Evolutionary conservation across 2,113 vertebrate genomes (phyloP), one percentile per base, ranked within the genome.

Genomic region (Cavia aperea): DNA sequence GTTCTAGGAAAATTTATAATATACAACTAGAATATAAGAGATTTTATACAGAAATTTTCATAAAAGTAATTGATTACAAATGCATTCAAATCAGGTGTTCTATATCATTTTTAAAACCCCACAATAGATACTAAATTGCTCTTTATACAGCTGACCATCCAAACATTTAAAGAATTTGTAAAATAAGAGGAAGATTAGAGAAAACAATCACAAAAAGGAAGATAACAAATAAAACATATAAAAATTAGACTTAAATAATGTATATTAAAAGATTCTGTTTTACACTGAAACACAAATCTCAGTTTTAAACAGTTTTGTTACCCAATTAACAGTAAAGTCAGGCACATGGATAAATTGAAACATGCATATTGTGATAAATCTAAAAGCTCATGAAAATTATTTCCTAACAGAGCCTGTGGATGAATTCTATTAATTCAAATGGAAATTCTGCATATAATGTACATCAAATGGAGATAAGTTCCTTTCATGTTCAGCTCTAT

Each of bases 401-500:
- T 85, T 93, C 70, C 96, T 96, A 82, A 88, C 31, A 1, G 15
- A 95, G 82, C 36, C 39, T 43, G n/a, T 24, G 1, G 36, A 92
- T 68, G 31, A 83, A 12, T 89, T 95, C 31, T 75, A 43, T 88
- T 92, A 95, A 93, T 93, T 88, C 23, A 96, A 96, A 92, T 90
- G 49, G 43, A 89, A 95, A 85, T 86, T 97, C 94, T 89, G 14
- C 83, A 70, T 92, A 43, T 43, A 79, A 36, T 88, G 19, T 79
- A 96, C 66, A 95, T 96, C 84, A 97, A 92, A 36, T 43, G 85
- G 84, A 56, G 39, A 66, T 92, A 95, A 96, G 56, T 19, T 56
- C 91, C 92, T 97, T 95, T 89, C 87, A 95, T 95, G 68, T 0
- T 86, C n/a, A 94, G 84, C 0, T 5, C 54, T 96, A 89, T 95